A percentile compares a stretch with the other conserved stretches of the same genome.
phyloP scores from a whole-genome alignment of 2,797 vertebrate genomes.

The Lagorchestes hirsutus region DNA sequence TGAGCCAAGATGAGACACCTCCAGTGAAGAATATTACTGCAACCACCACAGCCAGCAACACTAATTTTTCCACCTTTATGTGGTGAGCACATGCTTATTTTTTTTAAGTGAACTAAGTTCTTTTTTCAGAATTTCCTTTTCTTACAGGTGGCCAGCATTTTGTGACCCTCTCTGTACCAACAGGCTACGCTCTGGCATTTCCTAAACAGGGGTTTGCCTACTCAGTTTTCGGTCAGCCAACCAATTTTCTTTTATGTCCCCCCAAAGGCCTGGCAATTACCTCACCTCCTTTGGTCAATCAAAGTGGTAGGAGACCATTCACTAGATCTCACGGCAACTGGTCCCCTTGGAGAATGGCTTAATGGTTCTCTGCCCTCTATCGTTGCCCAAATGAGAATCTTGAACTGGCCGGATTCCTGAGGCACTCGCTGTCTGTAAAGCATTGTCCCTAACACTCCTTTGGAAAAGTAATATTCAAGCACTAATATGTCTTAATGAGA shows the following conservation, averaged over 20 bases:
- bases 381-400: not conserved
- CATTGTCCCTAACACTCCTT: not conserved
- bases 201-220: not conserved
- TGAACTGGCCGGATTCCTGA: conserved; percentile 15
- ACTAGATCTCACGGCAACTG: not conserved
- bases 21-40: not conserved
- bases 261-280: not conserved
- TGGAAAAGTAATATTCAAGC: not conserved
- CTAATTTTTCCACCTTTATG: not conserved
- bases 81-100: no score
- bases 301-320: not conserved
- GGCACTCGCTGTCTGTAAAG: conserved; percentile 7
- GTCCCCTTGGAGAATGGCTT: not conserved
- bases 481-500: not conserved
- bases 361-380: not conserved
- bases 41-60: not conserved
- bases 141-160: not conserved
- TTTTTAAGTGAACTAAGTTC: not conserved
- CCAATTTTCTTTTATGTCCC: not conserved
- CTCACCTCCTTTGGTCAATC: not conserved
- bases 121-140: not conserved
- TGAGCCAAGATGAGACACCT: not conserved
- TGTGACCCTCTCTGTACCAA: not conserved
- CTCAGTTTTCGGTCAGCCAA: not conserved
- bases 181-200: not conserved